Conservation (phyloP, 2,797 vertebrate species). For the Heteromormyrus szaboi region DNA sequence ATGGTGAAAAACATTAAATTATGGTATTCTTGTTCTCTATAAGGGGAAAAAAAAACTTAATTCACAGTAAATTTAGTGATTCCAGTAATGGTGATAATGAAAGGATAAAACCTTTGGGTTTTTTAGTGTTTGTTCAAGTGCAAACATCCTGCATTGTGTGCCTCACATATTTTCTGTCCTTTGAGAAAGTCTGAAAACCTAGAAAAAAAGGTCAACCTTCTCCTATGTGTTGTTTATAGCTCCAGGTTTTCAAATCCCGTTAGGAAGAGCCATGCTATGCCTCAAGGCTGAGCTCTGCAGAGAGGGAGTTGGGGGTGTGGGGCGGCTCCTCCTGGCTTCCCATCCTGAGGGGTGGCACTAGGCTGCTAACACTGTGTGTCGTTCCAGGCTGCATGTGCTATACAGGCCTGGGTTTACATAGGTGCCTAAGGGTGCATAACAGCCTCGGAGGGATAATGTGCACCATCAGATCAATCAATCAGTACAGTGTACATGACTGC, state of each 20-base stretch:
- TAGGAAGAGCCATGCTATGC: neutral
- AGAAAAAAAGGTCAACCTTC: neutral
- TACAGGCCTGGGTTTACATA: neutral
- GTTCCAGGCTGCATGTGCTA: neutral
- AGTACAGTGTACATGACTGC: neutral
- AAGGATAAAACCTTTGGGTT: neutral
- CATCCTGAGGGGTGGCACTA: neutral
- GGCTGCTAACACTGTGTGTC: neutral
- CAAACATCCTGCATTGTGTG: neutral
- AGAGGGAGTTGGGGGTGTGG: neutral
- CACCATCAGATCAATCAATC: neutral
- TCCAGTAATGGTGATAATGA: neutral
- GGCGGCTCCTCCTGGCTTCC: neutral
- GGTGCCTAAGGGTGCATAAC: neutral
- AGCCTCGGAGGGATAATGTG: neutral
- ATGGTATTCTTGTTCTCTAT: neutral
- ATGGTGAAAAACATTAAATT: neutral
- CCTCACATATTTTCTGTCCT: neutral
- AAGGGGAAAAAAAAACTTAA: neutral
- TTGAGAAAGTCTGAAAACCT: neutral
- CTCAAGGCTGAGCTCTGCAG: neutral
- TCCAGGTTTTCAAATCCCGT: neutral
- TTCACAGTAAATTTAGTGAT: neutral
- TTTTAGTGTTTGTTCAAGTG: neutral
- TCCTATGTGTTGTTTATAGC: neutral